These are phyloP conservation scores for Sarcoramphus papa DNA, from an alignment of 2,797 vertebrate species.

Conservation along the genomic window DNA sequence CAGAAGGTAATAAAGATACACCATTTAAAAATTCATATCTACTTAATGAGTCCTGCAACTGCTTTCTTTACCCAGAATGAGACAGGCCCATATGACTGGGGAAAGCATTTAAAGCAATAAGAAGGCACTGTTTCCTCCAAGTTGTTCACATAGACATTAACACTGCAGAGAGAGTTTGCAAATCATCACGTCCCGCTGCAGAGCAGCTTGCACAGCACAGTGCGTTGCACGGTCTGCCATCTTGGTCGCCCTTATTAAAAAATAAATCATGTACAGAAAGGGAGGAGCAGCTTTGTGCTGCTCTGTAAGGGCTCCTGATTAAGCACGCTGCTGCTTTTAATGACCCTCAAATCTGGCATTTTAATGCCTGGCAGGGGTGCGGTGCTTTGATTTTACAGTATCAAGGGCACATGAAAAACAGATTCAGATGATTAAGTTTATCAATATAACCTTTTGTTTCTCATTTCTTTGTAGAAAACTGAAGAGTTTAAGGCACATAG, in stretches of 20 bases:
- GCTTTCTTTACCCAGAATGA: neutral
- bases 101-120: neutral
- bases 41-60: neutral
- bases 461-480: constrained; percentile 3
- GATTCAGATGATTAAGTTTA: constrained; percentile 24
- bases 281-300: neutral
- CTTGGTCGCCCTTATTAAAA: constrained; percentile 20
- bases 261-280: neutral
- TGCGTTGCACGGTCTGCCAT: neutral
- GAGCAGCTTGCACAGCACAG: neutral
- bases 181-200: neutral
- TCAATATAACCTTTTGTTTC: constrained; percentile 18
- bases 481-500: neutral
- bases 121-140: neutral
- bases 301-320: neutral
- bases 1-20: neutral
- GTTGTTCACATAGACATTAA: neutral
- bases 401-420: constrained; percentile 2
- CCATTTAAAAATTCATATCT: constrained; percentile 25
- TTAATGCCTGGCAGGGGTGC: neutral
- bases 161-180: neutral
- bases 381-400: neutral
- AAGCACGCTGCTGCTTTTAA: neutral
- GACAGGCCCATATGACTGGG: neutral
- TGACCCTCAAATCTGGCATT: constrained; percentile 8